A percentile compares a stretch with the other conserved stretches of the same genome.
Conservation (phyloP, 1,140 invertebrate genomes). For the Megalopta genalis region DNA sequence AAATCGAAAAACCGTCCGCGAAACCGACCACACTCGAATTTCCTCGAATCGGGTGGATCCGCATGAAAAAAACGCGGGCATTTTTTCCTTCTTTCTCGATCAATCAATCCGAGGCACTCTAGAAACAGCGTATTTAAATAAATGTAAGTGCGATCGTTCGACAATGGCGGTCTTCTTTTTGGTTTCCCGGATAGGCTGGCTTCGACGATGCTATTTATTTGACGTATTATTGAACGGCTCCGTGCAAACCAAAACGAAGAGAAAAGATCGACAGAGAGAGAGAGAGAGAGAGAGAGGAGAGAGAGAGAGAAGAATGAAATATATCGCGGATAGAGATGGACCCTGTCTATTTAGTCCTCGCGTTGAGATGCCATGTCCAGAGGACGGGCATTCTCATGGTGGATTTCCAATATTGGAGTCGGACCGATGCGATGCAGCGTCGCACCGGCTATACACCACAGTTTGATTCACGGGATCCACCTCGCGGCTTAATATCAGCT, state of each 20-base stretch:
- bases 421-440: slow-evolving; percentile 11
- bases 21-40: too few relatives aligned
- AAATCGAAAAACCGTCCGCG: too few relatives aligned
- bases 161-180: not conserved
- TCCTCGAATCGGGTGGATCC: too few relatives aligned
- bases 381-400: slow-evolving; percentile 41
- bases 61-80: too few relatives aligned
- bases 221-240: slow-evolving; percentile 11
- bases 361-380: slow-evolving; percentile 62
- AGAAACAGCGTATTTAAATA: not conserved
- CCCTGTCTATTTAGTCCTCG: slow-evolving; percentile 41
- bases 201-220: slow-evolving; percentile 22
- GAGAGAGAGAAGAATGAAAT: slow-evolving; percentile 32
- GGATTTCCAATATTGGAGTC: slow-evolving; percentile 60
- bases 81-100: not conserved
- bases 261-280: too few relatives aligned
- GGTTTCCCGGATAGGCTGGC: too few relatives aligned
- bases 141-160: not conserved
- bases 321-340: not conserved
- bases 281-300: slow-evolving; percentile 1
- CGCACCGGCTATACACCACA: slow-evolving; percentile 29
- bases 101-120: not conserved
- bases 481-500: slow-evolving; percentile 61
- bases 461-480: slow-evolving; percentile 47
- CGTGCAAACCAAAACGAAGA: not conserved